Evolutionary conservation across 30 jellyfish, hydroid and myxozoan species (phyloP).

Genomic region (Aurelia aurita complex sp. Pacific): DNA sequence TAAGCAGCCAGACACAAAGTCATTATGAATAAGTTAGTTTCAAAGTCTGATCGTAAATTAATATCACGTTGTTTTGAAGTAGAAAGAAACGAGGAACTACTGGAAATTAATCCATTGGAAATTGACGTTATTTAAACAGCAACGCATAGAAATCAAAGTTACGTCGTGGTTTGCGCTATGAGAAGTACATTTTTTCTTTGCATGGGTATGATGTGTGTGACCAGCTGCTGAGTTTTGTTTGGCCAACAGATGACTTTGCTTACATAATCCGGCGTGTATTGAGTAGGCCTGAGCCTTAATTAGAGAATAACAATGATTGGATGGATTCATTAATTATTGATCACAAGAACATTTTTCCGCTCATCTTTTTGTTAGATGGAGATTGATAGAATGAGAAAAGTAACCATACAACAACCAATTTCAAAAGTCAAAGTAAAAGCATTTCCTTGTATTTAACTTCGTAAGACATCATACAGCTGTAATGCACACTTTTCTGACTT

Average conservation of each 20-base stretch:
- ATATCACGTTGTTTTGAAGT: conserved; percentile 14
- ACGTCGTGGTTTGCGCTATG: conserved; percentile 9
- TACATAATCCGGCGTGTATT: conserved; percentile 59
- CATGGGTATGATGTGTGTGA: conserved; percentile 63
- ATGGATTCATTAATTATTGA: conserved; percentile 46
- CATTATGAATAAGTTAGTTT: neutral
- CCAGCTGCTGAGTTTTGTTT: conserved; percentile 71
- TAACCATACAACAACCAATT: conserved; percentile 43
- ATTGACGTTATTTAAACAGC: conserved; percentile 47
- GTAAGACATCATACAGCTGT: conserved; percentile 2
- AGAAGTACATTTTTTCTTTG: conserved; percentile 60
- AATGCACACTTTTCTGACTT: neutral
- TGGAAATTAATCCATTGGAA: conserved; percentile 14
- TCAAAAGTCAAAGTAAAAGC: conserved; percentile 28
- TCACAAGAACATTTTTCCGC: conserved; percentile 50
- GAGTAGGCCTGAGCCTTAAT: conserved; percentile 55
- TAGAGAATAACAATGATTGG: conserved; percentile 60
- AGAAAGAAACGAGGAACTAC: conserved; percentile 7
- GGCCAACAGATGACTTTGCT: conserved; percentile 52
- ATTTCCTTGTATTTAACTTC: conserved; percentile 6
- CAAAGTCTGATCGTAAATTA: conserved; percentile 15
- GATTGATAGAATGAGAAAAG: conserved; percentile 40
- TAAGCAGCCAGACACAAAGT: conserved; percentile 6
- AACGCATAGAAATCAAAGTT: conserved; percentile 11
- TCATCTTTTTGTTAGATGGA: conserved; percentile 16